Conservation (phyloP, 2,797 vertebrate species). For the Tadarida brasiliensis region DNA sequence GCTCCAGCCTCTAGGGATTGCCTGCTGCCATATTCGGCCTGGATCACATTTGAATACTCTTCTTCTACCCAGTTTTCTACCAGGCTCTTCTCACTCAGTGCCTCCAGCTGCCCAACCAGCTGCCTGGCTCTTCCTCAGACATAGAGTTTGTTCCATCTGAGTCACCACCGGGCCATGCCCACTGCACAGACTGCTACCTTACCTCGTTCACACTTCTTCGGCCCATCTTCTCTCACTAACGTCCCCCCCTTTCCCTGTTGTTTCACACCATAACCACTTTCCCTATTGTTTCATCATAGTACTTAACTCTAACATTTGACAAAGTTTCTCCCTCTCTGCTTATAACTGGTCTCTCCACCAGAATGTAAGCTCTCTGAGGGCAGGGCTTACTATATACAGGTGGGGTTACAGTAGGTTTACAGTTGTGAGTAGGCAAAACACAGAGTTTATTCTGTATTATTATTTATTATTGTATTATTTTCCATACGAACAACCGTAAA, state of each 20-base stretch:
- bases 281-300: neutral
- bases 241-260: neutral
- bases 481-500: too few species aligned
- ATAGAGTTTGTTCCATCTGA: neutral
- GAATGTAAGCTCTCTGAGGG: neutral
- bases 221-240: neutral
- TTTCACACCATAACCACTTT: too few species aligned
- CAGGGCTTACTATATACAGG: neutral
- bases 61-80: neutral
- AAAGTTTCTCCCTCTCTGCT: neutral
- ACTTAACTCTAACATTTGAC: neutral
- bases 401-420: too few species aligned
- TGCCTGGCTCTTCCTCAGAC: neutral
- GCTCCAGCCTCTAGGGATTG: neutral
- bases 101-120: neutral
- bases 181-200: neutral
- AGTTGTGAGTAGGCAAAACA: too few species aligned
- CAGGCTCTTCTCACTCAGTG: neutral
- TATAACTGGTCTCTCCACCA: neutral
- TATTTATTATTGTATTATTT: too few species aligned
- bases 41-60: neutral
- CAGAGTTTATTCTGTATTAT: too few species aligned
- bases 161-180: neutral
- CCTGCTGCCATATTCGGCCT: neutral
- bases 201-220: neutral